phyloP scores from a whole-genome alignment of 2,888 invertebrate genomes.

The Ligdia adustata region DNA sequence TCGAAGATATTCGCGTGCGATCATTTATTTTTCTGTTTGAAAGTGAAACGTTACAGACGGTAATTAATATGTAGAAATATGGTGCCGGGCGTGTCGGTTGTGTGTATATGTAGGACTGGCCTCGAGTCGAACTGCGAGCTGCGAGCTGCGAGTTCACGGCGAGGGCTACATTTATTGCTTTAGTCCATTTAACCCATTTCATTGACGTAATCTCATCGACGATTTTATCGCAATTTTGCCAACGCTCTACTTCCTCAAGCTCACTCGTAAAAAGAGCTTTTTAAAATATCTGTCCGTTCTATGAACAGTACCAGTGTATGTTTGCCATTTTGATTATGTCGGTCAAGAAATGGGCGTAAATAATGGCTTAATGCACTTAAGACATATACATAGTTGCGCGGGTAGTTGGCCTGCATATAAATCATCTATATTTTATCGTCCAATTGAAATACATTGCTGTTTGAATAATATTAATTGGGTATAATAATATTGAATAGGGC shows the following conservation, averaged over 20 bases:
- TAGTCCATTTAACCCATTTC: conserved; percentile 74
- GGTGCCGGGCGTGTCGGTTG: conserved; percentile 11
- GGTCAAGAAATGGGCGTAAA: conserved; percentile 15
- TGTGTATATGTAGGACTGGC: conserved; percentile 42
- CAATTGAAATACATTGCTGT: conserved; percentile 4
- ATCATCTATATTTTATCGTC: conserved; percentile 15
- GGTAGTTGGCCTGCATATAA: conserved; percentile 16
- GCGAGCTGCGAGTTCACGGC: conserved; percentile 65
- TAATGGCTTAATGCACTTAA: conserved; percentile 27
- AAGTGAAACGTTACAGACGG: conserved; percentile 44
- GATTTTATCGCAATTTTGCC: conserved; percentile 46
- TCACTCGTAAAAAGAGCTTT: conserved; percentile 4
- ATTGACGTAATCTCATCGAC: conserved; percentile 66
- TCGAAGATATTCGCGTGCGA: conserved; percentile 25
- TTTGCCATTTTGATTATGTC: conserved; percentile 9
- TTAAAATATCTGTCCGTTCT: background rate
- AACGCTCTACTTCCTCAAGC: background rate
- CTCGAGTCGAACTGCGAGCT: conserved; percentile 59
- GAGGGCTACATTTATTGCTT: conserved; percentile 73
- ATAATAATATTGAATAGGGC: conserved; percentile 2
- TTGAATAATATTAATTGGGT: background rate
- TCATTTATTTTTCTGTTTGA: conserved; percentile 37
- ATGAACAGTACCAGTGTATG: conserved; percentile 3
- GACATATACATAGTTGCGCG: conserved; percentile 12
- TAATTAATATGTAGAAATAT: conserved; percentile 44